Evolutionary conservation across 2,797 vertebrate genomes (phyloP).

Genomic region (Craterocephalus amniculus): DNA sequence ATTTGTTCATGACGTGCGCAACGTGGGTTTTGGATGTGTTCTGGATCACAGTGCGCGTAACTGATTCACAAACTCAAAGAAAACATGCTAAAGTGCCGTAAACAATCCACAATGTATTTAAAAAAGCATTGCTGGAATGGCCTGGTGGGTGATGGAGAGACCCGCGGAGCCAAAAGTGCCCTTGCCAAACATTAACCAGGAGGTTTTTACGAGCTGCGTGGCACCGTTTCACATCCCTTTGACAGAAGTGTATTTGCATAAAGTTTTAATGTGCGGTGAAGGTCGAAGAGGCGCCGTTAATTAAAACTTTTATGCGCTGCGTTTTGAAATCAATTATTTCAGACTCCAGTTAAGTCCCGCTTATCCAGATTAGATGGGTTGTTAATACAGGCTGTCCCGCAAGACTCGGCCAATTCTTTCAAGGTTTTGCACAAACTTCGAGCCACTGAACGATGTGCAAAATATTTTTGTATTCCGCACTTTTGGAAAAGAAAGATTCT

Average conservation of each 20-base stretch:
- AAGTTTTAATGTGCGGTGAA: constrained; percentile 74
- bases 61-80: constrained; percentile 72
- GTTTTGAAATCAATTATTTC: constrained; percentile 72
- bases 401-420: constrained; percentile 60
- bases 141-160: constrained; percentile 57
- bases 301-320: constrained; percentile 76
- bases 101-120: constrained; percentile 72
- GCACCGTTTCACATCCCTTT: constrained; percentile 50
- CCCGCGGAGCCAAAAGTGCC: constrained; percentile 53
- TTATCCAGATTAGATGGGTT: constrained; percentile 67
- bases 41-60: constrained; percentile 54
- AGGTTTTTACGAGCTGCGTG: constrained; percentile 36
- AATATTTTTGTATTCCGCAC: constrained; percentile 39
- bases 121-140: constrained; percentile 79
- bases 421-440: constrained; percentile 56
- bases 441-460: constrained; percentile 53
- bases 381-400: constrained; percentile 43
- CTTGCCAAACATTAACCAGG: constrained; percentile 56
- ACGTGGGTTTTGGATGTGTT: constrained; percentile 21
- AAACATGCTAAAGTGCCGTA: constrained; percentile 61
- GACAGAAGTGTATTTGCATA: constrained; percentile 66
- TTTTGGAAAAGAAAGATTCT: constrained; percentile 16
- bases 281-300: constrained; percentile 68
- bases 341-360: constrained; percentile 58
- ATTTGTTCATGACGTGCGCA: constrained; percentile 20